Base-by-base conservation (phyloP, 2,797 vertebrate species). In the Knipowitschia caucasica region DNA sequence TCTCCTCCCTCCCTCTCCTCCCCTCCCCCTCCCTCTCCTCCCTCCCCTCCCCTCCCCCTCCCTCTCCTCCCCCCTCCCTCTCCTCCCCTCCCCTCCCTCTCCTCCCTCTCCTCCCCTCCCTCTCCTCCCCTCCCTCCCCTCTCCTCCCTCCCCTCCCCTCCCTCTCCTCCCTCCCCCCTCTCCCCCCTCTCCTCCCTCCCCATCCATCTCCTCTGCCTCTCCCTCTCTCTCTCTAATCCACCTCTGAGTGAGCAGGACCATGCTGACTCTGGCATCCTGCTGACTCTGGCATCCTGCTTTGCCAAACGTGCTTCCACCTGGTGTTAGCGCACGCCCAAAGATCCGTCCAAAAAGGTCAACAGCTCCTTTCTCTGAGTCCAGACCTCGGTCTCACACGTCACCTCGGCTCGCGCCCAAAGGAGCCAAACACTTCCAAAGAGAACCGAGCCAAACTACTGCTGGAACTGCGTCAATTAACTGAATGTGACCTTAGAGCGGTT, bases 311-410 rank as follows among this genome's bases (percentile, higher is more conserved):
- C 63, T 59, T 29, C 61, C 58, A 67, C 64, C 40, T 34, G 52
- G 53, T 59, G 61, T 63, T 17, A 29, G 47, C 53, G 21, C 53
- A 18, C 11, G 49, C 52, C 30, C 56, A 47, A 21, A 14, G 15
- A 45, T 65, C 53, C 64, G 59, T 58, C 56, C 70, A 49, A 70
- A 77, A 71, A 81, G 75, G 78, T 77, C 59, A 78, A 78, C 66
- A 64, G 67, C 64, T 62, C 66, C 59, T 61, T 35, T 51, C 67
- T 25, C 62, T 49, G 25, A 53, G 70, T 71, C 29, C 26, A 56
- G 68, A 72, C 67, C 56, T 50, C 5, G 21, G 47, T 50, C 30
- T 46, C 69, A 61, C 31, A 1, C 29, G 42, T 61, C 53, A 56
- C 53, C 62, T 38, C 34, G 4, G 52, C 15, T 50, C 21, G 21